Evolutionary conservation across 2,113 vertebrate genomes (phyloP).

Genomic region (Gallinago undulata): DNA sequence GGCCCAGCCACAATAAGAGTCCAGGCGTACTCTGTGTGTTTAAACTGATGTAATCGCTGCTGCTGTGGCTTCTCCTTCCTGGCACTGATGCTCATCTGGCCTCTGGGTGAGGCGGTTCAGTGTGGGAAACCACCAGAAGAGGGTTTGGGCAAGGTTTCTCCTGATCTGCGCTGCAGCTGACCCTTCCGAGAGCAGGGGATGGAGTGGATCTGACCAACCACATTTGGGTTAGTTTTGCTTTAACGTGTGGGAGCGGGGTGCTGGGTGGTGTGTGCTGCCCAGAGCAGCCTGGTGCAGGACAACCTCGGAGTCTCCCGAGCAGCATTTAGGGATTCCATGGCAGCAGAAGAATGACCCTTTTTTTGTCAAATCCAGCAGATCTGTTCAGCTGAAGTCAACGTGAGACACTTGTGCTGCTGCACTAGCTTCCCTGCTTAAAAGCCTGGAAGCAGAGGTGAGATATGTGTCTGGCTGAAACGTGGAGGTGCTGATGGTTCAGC

Average conservation of each 20-base stretch:
- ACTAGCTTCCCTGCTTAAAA: accelerated
- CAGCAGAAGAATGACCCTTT: background rate
- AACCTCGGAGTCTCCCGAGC: background rate
- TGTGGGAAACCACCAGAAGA: background rate
- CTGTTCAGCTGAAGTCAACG: background rate
- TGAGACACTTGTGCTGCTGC: background rate
- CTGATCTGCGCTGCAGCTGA: background rate
- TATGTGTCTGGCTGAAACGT: accelerated
- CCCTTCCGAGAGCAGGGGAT: accelerated
- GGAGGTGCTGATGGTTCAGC: background rate
- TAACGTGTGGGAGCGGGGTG: accelerated
- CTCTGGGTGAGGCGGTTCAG: background rate
- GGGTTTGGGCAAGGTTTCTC: background rate
- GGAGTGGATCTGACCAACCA: background rate
- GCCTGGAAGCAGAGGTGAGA: background rate
- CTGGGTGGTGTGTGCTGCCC: background rate
- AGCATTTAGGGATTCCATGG: accelerated
- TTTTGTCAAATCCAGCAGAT: background rate
- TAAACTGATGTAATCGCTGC: background rate
- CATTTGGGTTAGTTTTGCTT: accelerated
- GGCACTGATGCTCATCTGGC: background rate
- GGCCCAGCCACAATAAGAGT: accelerated
- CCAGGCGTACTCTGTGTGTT: accelerated
- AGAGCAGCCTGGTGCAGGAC: background rate
- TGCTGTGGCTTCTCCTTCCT: background rate